Conservation (phyloP, 2,797 vertebrate species). For the Pseudocheirus occidentalis region DNA sequence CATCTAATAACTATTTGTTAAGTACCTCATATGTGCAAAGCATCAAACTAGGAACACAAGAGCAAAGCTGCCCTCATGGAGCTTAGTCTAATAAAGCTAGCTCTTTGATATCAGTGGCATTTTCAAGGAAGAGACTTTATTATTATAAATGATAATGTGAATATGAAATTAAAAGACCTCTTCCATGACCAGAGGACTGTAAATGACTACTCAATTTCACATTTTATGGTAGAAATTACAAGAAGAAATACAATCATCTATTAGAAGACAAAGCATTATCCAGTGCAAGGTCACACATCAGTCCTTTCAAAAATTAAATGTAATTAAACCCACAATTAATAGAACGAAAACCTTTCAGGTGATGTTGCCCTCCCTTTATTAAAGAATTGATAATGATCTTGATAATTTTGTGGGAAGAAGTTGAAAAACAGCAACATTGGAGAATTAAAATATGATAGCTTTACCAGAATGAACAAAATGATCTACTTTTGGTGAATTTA, state of each 20-base stretch:
- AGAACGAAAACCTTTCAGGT: constrained; percentile 32
- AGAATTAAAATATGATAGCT: constrained; percentile 65
- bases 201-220: constrained; percentile 59
- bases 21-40: background rate
- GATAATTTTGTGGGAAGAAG: constrained; percentile 55
- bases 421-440: constrained; percentile 63
- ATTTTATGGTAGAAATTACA: constrained; percentile 68
- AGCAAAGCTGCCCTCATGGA: background rate
- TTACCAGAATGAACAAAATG: constrained; percentile 53
- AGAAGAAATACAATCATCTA: constrained; percentile 48
- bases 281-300: constrained; percentile 48
- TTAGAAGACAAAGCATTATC: constrained; percentile 67
- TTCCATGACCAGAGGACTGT: constrained; percentile 22
- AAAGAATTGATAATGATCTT: constrained; percentile 54
- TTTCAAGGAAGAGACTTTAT: constrained; percentile 1
- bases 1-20: constrained; percentile 29
- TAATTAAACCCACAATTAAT: constrained; percentile 43
- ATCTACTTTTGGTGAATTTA: constrained; percentile 6
- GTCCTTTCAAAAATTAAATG: constrained; percentile 49
- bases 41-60: background rate
- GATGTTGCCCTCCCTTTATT: constrained; percentile 1
- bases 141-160: constrained; percentile 36
- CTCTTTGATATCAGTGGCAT: background rate
- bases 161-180: background rate
- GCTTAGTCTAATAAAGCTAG: background rate